These are phyloP conservation scores for Lepidostoma basale DNA, from an alignment of 1,140 invertebrate genomes.

Conservation along the genomic window DNA sequence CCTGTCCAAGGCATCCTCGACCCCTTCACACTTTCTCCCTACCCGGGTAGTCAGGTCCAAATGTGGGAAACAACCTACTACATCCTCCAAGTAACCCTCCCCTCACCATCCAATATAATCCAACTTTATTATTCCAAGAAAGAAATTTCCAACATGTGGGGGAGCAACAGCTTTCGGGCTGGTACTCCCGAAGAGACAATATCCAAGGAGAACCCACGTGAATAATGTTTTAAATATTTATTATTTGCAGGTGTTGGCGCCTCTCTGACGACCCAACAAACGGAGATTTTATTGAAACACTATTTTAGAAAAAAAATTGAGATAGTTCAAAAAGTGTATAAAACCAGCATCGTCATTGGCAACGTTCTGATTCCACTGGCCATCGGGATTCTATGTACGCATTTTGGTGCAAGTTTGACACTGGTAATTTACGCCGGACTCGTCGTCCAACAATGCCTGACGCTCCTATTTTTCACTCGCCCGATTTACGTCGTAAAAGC, in stretches of 20 bases:
- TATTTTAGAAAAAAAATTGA: conserved; percentile 57
- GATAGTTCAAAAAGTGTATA: conserved; percentile 52
- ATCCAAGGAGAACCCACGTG: too few relatives aligned
- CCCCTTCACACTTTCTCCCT: too few relatives aligned
- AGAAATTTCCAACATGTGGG: too few relatives aligned
- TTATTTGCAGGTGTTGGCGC: conserved; percentile 54
- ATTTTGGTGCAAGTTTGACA: conserved; percentile 50
- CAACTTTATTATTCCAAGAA: too few relatives aligned
- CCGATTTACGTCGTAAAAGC: conserved; percentile 57
- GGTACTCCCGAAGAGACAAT: too few relatives aligned
- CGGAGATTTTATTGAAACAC: conserved; percentile 57
- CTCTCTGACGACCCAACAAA: conserved; percentile 57
- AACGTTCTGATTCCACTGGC: conserved; percentile 53
- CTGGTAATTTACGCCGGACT: conserved; percentile 56
- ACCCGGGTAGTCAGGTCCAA: too few relatives aligned
- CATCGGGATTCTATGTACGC: conserved; percentile 51
- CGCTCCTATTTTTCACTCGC: conserved; percentile 53
- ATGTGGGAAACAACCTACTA: too few relatives aligned
- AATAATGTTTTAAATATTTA: too few relatives aligned
- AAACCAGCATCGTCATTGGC: conserved; percentile 54
- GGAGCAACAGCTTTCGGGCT: too few relatives aligned
- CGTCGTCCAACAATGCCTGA: conserved; percentile 57
- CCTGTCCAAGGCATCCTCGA: too few relatives aligned
- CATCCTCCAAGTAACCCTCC: too few relatives aligned
- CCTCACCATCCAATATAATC: too few relatives aligned